phyloP scores from a whole-genome alignment of 2,113 vertebrate genomes.

The Cairina moschata region DNA sequence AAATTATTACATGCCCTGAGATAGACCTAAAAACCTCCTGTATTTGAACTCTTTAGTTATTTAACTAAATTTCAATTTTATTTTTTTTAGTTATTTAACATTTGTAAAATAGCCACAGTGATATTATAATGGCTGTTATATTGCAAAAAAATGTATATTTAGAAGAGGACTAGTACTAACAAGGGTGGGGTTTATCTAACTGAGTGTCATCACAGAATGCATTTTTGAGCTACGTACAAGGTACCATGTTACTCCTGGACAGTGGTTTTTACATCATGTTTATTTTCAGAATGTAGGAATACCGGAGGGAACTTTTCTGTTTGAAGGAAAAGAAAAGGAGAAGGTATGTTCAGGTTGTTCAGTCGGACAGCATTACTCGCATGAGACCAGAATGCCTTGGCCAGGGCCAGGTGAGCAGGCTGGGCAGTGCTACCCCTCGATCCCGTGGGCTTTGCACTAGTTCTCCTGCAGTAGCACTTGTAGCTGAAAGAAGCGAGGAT shows the following conservation, averaged over 20 bases:
- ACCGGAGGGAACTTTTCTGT: background rate
- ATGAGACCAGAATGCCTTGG: background rate
- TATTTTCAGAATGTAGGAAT: background rate
- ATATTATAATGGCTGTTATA: background rate
- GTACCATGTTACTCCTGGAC: background rate
- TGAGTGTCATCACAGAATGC: background rate
- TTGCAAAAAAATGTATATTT: background rate
- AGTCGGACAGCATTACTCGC: background rate
- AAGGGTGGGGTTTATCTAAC: background rate
- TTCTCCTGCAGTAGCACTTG: rapidly evolving
- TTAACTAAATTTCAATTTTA: background rate
- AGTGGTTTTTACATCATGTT: background rate
- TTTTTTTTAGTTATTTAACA: background rate
- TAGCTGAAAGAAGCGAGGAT: background rate
- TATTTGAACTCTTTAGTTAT: background rate
- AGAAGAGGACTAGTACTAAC: background rate
- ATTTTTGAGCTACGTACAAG: background rate
- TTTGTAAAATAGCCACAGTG: background rate
- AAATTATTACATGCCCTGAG: background rate
- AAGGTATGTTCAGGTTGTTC: background rate
- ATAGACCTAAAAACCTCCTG: background rate
- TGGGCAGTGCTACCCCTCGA: rapidly evolving
- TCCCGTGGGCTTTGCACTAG: rapidly evolving
- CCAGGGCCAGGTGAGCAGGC: background rate
- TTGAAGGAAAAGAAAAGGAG: background rate